Evolutionary conservation across 2,888 invertebrate species (phyloP).

Genomic region (Hyposoter didymator): DNA sequence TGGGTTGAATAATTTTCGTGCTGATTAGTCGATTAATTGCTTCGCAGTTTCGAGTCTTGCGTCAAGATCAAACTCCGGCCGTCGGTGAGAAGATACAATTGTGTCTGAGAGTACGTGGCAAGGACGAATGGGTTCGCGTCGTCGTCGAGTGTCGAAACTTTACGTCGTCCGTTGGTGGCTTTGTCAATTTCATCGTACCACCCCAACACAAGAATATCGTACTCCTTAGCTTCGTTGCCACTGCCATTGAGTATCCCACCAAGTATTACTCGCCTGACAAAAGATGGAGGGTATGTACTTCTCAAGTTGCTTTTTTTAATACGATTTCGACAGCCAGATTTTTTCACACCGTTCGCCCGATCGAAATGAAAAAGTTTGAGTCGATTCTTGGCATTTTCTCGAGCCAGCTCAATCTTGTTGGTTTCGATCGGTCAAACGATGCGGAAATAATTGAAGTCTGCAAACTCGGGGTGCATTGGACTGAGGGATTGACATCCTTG

Average conservation of each 20-base stretch:
- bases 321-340: background rate
- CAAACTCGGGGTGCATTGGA: too few relatives aligned
- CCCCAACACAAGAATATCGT: conserved; percentile 81
- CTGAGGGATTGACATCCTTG: too few relatives aligned
- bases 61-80: conserved; percentile 81
- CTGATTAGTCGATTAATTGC: background rate
- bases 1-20: background rate
- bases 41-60: conserved; percentile 79
- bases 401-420: background rate
- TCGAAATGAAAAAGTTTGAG: too few relatives aligned
- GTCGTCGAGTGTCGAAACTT: conserved; percentile 82
- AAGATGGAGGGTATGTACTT: conserved; percentile 80
- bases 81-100: conserved; percentile 81
- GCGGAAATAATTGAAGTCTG: too few relatives aligned
- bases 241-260: conserved; percentile 81
- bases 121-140: conserved; percentile 80
- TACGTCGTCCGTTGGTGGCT: conserved; percentile 80
- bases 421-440: background rate
- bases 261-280: conserved; percentile 83
- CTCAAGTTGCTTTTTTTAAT: background rate
- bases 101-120: conserved; percentile 80
- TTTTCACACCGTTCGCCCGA: background rate
- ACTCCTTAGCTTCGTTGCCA: conserved; percentile 80
- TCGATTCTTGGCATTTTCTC: background rate
- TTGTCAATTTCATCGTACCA: conserved; percentile 82